These are phyloP conservation scores for Penaeus japonicus DNA, from an alignment of 1,140 invertebrate species.

Conservation along the genomic window DNA sequence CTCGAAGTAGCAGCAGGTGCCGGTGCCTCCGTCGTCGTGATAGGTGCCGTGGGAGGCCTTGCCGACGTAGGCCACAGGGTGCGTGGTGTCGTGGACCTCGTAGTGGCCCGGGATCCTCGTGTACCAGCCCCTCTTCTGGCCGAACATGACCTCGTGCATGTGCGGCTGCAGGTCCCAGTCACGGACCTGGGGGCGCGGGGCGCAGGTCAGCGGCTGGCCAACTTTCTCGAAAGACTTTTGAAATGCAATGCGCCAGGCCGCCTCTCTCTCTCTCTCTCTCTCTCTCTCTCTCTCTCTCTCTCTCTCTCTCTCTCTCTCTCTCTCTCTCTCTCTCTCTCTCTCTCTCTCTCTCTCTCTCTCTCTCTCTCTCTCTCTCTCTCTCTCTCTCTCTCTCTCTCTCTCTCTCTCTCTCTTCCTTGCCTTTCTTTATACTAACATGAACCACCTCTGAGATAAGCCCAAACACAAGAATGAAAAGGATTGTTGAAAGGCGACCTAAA, in stretches of 20 bases:
- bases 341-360: too few species aligned
- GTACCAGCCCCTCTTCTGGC: constrained; percentile 58
- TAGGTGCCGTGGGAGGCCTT: constrained; percentile 56
- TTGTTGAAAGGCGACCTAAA: too few species aligned
- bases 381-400: too few species aligned
- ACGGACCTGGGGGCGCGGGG: not conserved
- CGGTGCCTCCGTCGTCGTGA: constrained; percentile 59
- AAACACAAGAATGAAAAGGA: too few species aligned
- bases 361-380: too few species aligned
- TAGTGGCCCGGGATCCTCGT: constrained; percentile 55
- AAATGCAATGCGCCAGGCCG: not conserved
- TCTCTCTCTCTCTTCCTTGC: too few species aligned
- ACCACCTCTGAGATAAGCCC: too few species aligned
- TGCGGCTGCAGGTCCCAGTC: constrained; percentile 9
- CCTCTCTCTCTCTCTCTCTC: not conserved
- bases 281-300: too few species aligned
- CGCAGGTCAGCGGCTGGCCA: not conserved
- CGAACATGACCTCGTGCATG: constrained; percentile 55
- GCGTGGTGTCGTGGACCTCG: constrained; percentile 42
- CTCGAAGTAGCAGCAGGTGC: constrained; percentile 60
- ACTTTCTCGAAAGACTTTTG: not conserved
- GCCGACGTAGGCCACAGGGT: constrained; percentile 58
- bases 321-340: too few species aligned
- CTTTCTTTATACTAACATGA: too few species aligned
- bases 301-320: too few species aligned